Conservation (phyloP, 2,888 invertebrate species). For the Poecilobothrus nobilitatus region DNA sequence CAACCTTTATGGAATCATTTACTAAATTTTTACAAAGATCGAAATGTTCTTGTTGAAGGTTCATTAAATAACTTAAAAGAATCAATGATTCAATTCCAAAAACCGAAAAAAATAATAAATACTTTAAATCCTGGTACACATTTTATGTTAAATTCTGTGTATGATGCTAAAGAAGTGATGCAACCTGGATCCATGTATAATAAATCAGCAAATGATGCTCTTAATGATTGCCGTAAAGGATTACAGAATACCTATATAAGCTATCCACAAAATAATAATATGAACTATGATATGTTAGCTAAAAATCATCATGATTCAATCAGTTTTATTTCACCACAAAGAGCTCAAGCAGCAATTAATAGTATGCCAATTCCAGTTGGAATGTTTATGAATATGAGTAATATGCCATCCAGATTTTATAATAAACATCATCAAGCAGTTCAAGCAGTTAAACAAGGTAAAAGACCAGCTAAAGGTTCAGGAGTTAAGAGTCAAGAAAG, state of each 20-base stretch:
- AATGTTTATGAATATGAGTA: slow-evolving; percentile 87
- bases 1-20: slow-evolving; percentile 98
- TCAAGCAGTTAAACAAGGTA: slow-evolving; percentile 43
- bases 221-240: slow-evolving; percentile 27
- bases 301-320: slow-evolving; percentile 79
- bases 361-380: slow-evolving; percentile 88
- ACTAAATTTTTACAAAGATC: slow-evolving; percentile 94
- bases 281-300: slow-evolving; percentile 54
- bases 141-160: slow-evolving; percentile 96
- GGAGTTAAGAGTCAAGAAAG: slow-evolving; percentile 49
- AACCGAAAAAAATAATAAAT: slow-evolving; percentile 92
- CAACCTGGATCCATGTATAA: slow-evolving; percentile 92
- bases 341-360: slow-evolving; percentile 62
- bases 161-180: slow-evolving; percentile 90
- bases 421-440: slow-evolving; percentile 65
- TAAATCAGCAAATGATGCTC: slow-evolving; percentile 49
- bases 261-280: slow-evolving; percentile 21
- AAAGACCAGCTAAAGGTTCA: slow-evolving; percentile 30
- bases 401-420: slow-evolving; percentile 65
- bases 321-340: slow-evolving; percentile 83
- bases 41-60: slow-evolving; percentile 87
- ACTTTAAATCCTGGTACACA: slow-evolving; percentile 91
- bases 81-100: slow-evolving; percentile 92
- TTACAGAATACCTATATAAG: slow-evolving; percentile 8
- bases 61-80: slow-evolving; percentile 95